Evolutionary conservation across 2,113 vertebrate species (phyloP), one percentile per base, ranked within the genome.

Genomic region (Apistogramma diplotaenia): DNA sequence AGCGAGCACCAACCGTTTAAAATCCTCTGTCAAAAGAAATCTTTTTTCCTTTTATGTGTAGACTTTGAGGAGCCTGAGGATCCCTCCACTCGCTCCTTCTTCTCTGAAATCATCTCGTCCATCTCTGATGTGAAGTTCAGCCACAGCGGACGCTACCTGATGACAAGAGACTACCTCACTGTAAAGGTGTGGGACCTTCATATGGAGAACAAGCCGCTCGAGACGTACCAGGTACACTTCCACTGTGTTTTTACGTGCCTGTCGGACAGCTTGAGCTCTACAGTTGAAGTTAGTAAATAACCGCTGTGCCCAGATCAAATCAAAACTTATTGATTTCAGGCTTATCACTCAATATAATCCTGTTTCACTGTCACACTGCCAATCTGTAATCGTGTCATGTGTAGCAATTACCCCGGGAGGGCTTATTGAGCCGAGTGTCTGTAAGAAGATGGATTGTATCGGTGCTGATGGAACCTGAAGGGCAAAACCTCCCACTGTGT

Each of bases 61-160:
- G 98, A 98, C 94, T 99, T 99, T 71, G 98, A 99, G 86, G 98
- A 99, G 92, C 98, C 98, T 0, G 98, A 99, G 91, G 97, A 99
- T 90, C 97, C 97, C 3, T 97, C 97, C 91, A 99, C 98, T 78
- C 95, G 98, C 29, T 99, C 98, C 0, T 99, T 99, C 89, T 99
- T 99, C 94, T 99, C 98, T 1, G 98, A 99, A 94, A 99, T 99
- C 89, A 99, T 99, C 95, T 99, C 98, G 85, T 99, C 98, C 2
- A 98, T 99, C 94, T 99, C 98, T 0, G 98, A 99, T 21, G 97
- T 99, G 65, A 99, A 99, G 91, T 99, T 99, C 92, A 99, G 97
- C 92, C 98, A 99, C 96, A 99, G 96, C 2, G 98, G 98, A 67
- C 96, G 98, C 85, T 98, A 97, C 82, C 96, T 99, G 94, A 98